Conservation (phyloP, 2,797 vertebrate species). For the Strix occidentalis region DNA sequence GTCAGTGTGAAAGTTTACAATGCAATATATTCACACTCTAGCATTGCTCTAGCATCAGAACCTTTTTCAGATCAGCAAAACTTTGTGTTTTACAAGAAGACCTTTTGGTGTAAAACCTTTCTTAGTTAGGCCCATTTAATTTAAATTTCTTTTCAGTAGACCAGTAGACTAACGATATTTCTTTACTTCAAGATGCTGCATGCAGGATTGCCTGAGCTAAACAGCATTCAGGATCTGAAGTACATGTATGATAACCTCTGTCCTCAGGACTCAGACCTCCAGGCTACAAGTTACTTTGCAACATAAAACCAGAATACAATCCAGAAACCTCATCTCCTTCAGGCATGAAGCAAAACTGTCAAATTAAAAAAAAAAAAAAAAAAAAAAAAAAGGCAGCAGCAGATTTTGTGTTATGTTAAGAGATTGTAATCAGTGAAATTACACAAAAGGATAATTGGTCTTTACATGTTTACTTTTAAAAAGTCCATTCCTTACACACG, state of each 20-base stretch:
- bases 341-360: background rate
- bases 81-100: background rate
- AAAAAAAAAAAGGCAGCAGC: background rate
- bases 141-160: background rate
- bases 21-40: background rate
- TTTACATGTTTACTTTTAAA: background rate
- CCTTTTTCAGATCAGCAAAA: background rate
- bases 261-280: conserved; percentile 84
- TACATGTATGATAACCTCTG: conserved; percentile 87
- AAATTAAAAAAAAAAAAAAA: background rate
- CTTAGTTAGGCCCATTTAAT: background rate
- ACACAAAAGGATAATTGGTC: background rate
- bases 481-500: background rate
- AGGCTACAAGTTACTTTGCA: conserved; percentile 90
- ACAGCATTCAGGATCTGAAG: conserved; percentile 80
- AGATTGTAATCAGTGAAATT: background rate
- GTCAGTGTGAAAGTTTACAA: background rate
- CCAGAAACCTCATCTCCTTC: background rate
- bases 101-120: background rate
- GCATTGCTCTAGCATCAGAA: background rate
- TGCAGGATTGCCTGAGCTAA: conserved; percentile 87
- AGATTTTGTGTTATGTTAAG: background rate
- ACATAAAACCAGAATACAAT: conserved; percentile 73
- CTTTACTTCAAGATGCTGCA: conserved; percentile 81
- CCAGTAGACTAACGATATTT: background rate